Conservation (phyloP, 2,113 vertebrate species). For the Romanogobio albipinnatus region DNA sequence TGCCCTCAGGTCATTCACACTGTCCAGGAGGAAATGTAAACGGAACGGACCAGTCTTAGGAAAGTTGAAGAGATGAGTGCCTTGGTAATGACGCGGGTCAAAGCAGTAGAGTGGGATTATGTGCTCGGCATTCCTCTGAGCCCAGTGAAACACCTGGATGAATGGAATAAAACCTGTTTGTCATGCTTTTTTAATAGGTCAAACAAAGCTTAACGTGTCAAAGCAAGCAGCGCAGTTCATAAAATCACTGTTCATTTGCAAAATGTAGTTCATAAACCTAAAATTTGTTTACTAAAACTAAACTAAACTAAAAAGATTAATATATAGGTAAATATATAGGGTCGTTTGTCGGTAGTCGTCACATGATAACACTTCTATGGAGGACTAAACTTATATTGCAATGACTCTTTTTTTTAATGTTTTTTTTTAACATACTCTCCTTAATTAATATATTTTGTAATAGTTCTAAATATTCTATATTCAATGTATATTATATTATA, state of each 20-base stretch:
- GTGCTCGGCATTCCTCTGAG: constrained; percentile 74
- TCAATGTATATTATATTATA: too few relatives aligned
- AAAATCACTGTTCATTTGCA: neutral
- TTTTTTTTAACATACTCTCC: neutral
- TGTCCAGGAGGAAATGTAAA: constrained; percentile 79
- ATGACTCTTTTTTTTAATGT: too few relatives aligned
- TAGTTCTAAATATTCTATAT: neutral
- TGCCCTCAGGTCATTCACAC: constrained; percentile 76
- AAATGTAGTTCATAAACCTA: neutral
- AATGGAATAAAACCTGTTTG: neutral
- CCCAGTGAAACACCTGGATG: constrained; percentile 79
- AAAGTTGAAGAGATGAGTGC: constrained; percentile 74
- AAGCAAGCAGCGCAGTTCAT: neutral
- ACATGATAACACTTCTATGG: too few relatives aligned
- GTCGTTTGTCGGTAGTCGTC: too few relatives aligned
- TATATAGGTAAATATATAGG: too few relatives aligned
- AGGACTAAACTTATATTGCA: too few relatives aligned
- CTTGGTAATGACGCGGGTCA: constrained; percentile 78
- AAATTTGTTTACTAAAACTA: neutral
- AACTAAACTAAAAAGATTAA: neutral
- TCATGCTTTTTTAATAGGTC: neutral
- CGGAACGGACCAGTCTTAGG: constrained; percentile 79
- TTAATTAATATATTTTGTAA: neutral
- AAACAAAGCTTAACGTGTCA: neutral
- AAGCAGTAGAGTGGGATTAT: constrained; percentile 85